Percentiles rank a stretch among this genome's conserved stretches.
Evolutionary conservation across 1,140 invertebrate species (phyloP).

Genomic region (Drosophila insularis): DNA sequence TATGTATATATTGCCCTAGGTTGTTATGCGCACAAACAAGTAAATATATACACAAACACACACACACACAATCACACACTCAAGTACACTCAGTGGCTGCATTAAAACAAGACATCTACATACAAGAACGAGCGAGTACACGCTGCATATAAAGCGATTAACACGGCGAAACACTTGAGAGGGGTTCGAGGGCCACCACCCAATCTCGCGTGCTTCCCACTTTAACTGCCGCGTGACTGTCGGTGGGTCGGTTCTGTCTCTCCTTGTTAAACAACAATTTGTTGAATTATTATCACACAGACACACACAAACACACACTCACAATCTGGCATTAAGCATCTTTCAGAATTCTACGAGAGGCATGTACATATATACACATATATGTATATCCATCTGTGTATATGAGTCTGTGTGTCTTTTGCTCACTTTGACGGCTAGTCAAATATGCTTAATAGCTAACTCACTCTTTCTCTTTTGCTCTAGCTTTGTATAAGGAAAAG

Average conservation of each 20-base stretch:
- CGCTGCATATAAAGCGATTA: conserved; percentile 78
- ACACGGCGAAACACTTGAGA: conserved; percentile 59
- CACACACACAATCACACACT: conserved; percentile 9
- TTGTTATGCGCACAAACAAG: conserved; percentile 45
- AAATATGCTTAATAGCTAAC: conserved; percentile 68
- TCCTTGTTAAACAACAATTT: conserved; percentile 78
- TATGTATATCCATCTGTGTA: not conserved
- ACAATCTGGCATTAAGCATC: conserved; percentile 18
- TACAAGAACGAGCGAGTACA: conserved; percentile 20
- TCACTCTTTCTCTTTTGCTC: conserved; percentile 19
- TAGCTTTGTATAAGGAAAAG: conserved; percentile 24
- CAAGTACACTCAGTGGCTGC: conserved; percentile 45
- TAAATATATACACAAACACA: conserved; percentile 31
- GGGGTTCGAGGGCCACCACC: conserved; percentile 15
- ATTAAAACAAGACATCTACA: conserved; percentile 73
- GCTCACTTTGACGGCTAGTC: conserved; percentile 62
- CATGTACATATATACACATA: conserved; percentile 10
- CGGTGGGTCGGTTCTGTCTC: conserved; percentile 47
- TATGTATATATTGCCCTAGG: conserved; percentile 77
- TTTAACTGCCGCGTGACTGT: conserved; percentile 63
- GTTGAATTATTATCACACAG: conserved; percentile 77
- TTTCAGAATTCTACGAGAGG: conserved; percentile 41
- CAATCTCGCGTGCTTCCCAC: conserved; percentile 1
- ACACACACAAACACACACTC: conserved; percentile 20
- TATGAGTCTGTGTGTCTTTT: conserved; percentile 29